Conservation (phyloP, 1,140 invertebrate genomes). For the Calliphora vicina region DNA sequence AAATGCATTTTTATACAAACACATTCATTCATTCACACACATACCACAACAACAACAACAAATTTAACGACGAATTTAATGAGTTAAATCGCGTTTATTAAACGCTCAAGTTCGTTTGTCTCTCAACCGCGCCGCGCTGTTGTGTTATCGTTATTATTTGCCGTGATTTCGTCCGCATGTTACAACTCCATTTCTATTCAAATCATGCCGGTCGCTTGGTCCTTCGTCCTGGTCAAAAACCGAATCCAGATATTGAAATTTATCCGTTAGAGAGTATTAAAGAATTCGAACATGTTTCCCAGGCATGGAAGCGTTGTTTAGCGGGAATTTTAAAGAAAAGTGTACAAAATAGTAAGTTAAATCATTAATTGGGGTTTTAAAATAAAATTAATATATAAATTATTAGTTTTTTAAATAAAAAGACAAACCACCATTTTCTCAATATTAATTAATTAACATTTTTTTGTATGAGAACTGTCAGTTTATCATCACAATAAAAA, state of each 20-base stretch:
- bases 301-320: conserved; percentile 76
- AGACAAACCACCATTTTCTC: no score
- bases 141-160: not conserved
- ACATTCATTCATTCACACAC: no score
- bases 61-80: not conserved
- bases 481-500: no score
- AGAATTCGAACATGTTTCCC: conserved; percentile 81
- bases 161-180: conserved; percentile 65
- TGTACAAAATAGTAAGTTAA: conserved; percentile 56
- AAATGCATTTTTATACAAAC: not conserved
- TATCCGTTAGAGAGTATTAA: conserved; percentile 84
- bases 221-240: conserved; percentile 45
- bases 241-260: conserved; percentile 68
- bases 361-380: no score
- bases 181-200: conserved; percentile 82
- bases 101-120: not conserved
- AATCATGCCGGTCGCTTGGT: conserved; percentile 72
- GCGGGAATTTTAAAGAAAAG: conserved; percentile 77
- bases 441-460: no score
- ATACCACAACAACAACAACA: not conserved
- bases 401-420: no score
- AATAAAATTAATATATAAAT: no score
- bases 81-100: not conserved
- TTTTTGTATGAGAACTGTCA: no score
- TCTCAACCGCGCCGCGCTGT: not conserved